Evolutionary conservation across 1,140 invertebrate genomes (phyloP).

Genomic region (Aphidius gifuensis): DNA sequence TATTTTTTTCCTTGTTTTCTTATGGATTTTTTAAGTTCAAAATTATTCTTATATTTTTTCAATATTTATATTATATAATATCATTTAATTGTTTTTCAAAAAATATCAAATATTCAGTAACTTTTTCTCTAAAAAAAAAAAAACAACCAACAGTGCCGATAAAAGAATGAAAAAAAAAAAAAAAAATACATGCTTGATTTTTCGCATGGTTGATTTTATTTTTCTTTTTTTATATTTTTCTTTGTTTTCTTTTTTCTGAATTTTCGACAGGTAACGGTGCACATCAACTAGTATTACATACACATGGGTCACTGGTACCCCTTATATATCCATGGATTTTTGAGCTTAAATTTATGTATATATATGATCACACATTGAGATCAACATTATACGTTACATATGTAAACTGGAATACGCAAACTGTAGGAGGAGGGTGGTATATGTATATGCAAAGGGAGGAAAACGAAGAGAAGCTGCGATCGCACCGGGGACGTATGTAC

Average conservation of each 20-base stretch:
- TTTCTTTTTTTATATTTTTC: too few relatives aligned
- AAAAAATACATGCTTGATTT: too few relatives aligned
- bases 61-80: too few relatives aligned
- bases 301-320: constrained; percentile 6
- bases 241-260: neutral
- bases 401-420: constrained; percentile 6
- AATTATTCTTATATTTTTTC: too few relatives aligned
- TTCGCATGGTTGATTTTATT: too few relatives aligned
- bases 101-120: too few relatives aligned
- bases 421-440: constrained; percentile 6
- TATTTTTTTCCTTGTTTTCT: too few relatives aligned
- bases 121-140: too few relatives aligned
- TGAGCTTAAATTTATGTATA: neutral
- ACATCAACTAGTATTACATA: neutral
- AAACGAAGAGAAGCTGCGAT: constrained; percentile 20
- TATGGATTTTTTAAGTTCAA: too few relatives aligned
- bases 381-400: neutral
- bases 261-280: constrained; percentile 4
- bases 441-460: constrained; percentile 3
- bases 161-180: too few relatives aligned
- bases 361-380: neutral
- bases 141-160: too few relatives aligned
- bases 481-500: constrained; percentile 1
- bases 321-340: constrained; percentile 10
- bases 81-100: too few relatives aligned